Evolutionary conservation across 37 sponge, comb jelly and placozoan species (phyloP).

Genomic region (Cliona cf. orientalis): DNA sequence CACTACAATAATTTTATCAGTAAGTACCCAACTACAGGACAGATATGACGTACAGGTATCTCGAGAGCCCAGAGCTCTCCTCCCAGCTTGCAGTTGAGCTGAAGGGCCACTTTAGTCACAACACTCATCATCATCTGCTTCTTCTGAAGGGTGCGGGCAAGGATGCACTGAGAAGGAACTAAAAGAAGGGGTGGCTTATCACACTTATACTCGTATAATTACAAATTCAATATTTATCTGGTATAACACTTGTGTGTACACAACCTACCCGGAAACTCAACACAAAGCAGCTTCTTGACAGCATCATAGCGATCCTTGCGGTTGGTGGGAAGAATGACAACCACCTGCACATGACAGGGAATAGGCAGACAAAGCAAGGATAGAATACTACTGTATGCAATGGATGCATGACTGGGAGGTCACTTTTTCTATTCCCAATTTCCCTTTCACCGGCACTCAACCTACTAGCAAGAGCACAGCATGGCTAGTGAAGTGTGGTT

Average conservation of each 20-base stretch:
- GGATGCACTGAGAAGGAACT: conserved; percentile 86
- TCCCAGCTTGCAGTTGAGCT: conserved; percentile 96
- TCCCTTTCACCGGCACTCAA: too few relatives aligned
- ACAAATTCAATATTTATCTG: not conserved
- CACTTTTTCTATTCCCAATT: too few relatives aligned
- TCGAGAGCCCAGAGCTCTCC: conserved; percentile 95
- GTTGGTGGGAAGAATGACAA: conserved; percentile 79
- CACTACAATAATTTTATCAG: not conserved
- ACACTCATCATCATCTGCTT: conserved; percentile 89
- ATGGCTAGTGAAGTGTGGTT: too few relatives aligned
- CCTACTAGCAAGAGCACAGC: too few relatives aligned
- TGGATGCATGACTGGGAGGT: too few relatives aligned
- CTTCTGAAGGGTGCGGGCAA: conserved; percentile 78
- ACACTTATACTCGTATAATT: not conserved
- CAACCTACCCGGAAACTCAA: conserved; percentile 69
- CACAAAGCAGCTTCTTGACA: conserved; percentile 94
- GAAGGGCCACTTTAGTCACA: conserved; percentile 90
- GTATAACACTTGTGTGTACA: not conserved
- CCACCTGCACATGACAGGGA: conserved; percentile 46
- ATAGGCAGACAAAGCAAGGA: not conserved
- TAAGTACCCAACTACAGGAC: not conserved
- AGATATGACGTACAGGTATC: conserved; percentile 76
- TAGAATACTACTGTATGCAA: too few relatives aligned
- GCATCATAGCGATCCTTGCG: conserved; percentile 96
- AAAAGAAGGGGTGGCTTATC: not conserved